These are phyloP conservation scores for Aphyosemion australe DNA, from an alignment of 2,113 vertebrate species.

Conservation along the genomic window DNA sequence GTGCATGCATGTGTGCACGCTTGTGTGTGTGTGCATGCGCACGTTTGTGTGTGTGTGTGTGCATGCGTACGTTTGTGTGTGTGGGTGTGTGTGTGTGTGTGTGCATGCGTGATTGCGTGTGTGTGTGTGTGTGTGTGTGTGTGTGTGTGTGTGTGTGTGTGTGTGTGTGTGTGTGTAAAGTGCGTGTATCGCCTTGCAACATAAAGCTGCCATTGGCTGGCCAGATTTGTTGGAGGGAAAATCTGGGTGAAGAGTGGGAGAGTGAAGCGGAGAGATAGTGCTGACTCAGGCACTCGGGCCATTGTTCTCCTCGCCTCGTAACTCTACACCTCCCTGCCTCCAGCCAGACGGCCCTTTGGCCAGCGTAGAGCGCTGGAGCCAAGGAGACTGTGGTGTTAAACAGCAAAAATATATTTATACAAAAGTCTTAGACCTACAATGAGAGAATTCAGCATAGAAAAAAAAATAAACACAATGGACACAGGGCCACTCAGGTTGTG, in stretches of 20 bases:
- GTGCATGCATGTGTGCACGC: too few relatives aligned
- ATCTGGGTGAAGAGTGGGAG: conserved; percentile 51
- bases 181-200: too few relatives aligned
- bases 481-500: conserved; percentile 50
- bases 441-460: conserved; percentile 62
- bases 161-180: conserved; percentile 34
- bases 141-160: conserved; percentile 34
- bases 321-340: conserved; percentile 66
- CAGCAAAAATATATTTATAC: conserved; percentile 49
- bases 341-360: conserved; percentile 65
- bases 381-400: conserved; percentile 70
- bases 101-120: conserved; percentile 35
- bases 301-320: conserved; percentile 72
- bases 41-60: conserved; percentile 31
- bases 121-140: conserved; percentile 32
- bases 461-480: conserved; percentile 44
- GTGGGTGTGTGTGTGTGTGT: conserved; percentile 34
- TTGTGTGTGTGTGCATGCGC: conserved; percentile 33
- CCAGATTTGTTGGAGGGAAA: conserved; percentile 63
- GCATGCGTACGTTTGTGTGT: conserved; percentile 33
- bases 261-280: conserved; percentile 57
- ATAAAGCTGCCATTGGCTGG: conserved; percentile 64
- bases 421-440: conserved; percentile 68
- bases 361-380: conserved; percentile 68
- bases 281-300: conserved; percentile 73